phyloP scores from a whole-genome alignment of 1,140 invertebrate species.

The Reticulitermes speratus region DNA sequence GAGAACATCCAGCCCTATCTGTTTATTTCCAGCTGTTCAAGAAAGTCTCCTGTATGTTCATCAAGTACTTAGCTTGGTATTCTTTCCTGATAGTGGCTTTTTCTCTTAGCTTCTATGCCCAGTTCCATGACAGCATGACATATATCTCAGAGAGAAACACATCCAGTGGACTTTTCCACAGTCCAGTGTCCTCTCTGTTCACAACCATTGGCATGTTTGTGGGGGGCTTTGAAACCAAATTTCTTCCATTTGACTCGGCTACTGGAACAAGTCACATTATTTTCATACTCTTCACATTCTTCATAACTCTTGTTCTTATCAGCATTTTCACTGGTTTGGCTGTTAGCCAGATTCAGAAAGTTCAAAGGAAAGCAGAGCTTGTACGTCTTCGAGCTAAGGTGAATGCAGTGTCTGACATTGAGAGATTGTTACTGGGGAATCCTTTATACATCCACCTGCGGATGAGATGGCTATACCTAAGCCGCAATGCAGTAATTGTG shows the following conservation, averaged over 20 bases:
- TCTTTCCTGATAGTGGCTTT: conserved; percentile 41
- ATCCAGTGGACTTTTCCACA: conserved; percentile 5
- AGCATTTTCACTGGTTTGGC: conserved; percentile 44
- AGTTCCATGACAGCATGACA: conserved; percentile 36
- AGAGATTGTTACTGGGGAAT: conserved; percentile 31
- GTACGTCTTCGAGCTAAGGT: conserved; percentile 29
- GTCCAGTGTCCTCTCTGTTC: conserved; percentile 33
- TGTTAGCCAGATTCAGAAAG: conserved; percentile 41
- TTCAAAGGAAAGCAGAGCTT: conserved; percentile 36
- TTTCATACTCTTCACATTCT: conserved; percentile 42
- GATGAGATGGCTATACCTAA: background rate
- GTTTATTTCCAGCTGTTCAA: conserved; percentile 40
- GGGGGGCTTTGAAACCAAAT: conserved; percentile 41
- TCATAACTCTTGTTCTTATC: conserved; percentile 42
- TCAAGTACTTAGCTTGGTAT: conserved; percentile 40
- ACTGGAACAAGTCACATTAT: conserved; percentile 37
- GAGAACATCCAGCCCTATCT: conserved; percentile 33
- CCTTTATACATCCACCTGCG: conserved; percentile 20
- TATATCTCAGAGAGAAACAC: background rate
- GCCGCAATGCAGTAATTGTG: background rate
- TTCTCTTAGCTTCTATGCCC: conserved; percentile 42
- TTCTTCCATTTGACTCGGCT: conserved; percentile 37
- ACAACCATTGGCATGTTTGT: conserved; percentile 41
- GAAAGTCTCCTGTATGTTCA: conserved; percentile 40
- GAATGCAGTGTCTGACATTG: conserved; percentile 28